A percentile compares a stretch with the other conserved stretches of the same genome.
Conservation (phyloP, 1,140 invertebrate genomes). For the Tribolium madens region DNA sequence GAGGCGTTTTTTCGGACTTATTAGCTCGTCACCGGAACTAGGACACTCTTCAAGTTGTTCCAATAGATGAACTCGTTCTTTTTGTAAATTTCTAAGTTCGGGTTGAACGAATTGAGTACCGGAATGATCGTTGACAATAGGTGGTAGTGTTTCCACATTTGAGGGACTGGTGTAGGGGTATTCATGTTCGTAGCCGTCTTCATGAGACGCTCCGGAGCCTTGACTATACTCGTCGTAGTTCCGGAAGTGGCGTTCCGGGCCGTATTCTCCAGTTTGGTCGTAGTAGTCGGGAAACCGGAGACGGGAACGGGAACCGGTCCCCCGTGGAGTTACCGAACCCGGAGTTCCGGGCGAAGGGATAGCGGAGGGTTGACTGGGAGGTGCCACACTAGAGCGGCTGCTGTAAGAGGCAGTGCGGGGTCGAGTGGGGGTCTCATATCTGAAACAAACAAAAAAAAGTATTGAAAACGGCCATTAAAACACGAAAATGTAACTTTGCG, state of each 20-base stretch:
- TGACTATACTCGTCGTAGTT: slow-evolving; percentile 76
- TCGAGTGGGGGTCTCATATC: slow-evolving; percentile 66
- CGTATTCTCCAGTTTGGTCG: slow-evolving; percentile 63
- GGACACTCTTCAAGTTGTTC: slow-evolving; percentile 80
- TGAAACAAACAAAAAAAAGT: slow-evolving; percentile 38
- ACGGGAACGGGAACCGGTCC: slow-evolving; percentile 57
- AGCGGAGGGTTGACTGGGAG: slow-evolving; percentile 53
- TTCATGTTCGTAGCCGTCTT: slow-evolving; percentile 71
- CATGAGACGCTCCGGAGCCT: slow-evolving; percentile 73
- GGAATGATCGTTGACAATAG: slow-evolving; percentile 36
- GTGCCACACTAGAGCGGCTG: slow-evolving; percentile 60
- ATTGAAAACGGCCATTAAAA: neutral
- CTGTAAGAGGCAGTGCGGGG: slow-evolving; percentile 70
- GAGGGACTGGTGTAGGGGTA: slow-evolving; percentile 58
- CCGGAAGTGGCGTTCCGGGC: slow-evolving; percentile 67
- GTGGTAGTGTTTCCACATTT: slow-evolving; percentile 59
- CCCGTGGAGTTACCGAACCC: slow-evolving; percentile 61
- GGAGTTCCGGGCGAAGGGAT: slow-evolving; percentile 63
- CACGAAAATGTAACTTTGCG: neutral
- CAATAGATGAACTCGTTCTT: slow-evolving; percentile 76
- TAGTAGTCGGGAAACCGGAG: slow-evolving; percentile 64
- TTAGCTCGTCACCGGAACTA: slow-evolving; percentile 77
- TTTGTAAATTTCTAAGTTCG: slow-evolving; percentile 77
- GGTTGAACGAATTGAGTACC: slow-evolving; percentile 63
- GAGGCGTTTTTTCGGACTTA: slow-evolving; percentile 74